Base-by-base conservation (phyloP, 2,888 invertebrate species). In the Euphydryas editha region DNA sequence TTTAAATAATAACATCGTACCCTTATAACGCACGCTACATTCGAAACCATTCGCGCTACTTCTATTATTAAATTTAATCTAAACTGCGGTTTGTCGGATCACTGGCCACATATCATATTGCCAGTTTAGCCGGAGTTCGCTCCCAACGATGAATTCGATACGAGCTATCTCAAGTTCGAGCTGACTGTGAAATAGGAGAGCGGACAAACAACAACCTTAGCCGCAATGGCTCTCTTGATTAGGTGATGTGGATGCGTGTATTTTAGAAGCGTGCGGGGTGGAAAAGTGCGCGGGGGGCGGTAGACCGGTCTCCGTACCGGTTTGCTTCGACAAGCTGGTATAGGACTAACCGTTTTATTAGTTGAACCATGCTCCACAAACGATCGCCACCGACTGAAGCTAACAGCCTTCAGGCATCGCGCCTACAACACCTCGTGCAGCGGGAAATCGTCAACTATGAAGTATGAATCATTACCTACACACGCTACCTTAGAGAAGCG, bases 271-370 rank as follows among this genome's bases (percentile, higher is more conserved):
- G 81, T 76, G 80, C 79, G 80, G 79, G 76, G 75, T 75, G 74
- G 72, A 61, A 61, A 69, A 57, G 70, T 61, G 87, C 85, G 88
- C 86, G 90, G 89, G 78, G 76, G 71, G 69, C 65, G 67, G 70
- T 67, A 67, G 89, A 90, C 92, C 90, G 92, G 92, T 91, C 86
- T 74, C 77, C 83, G 81, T 87, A 92, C 92, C 91, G 92, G 91
- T 92, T 92, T 87, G 81, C 82, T 79, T 86, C 87, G 79, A 83
- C 87, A 77, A 81, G 81, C 82, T 84, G 71, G 75, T 76, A 77
- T 87, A 88, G 87, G 86, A 86, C 87, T 88, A 89, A 91, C 90
- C 87, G 92, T 92, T 92, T 91, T 90, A 91, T 88, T 90, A 90
- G 88, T 84, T 82, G 81, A 86, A 87, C 87, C 79, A 84, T 89